Percentiles rank a stretch among this genome's conserved stretches.
These are phyloP conservation scores for Cossypha polioptera DNA, from an alignment of 2,797 vertebrate genomes.

Conservation along the genomic window DNA sequence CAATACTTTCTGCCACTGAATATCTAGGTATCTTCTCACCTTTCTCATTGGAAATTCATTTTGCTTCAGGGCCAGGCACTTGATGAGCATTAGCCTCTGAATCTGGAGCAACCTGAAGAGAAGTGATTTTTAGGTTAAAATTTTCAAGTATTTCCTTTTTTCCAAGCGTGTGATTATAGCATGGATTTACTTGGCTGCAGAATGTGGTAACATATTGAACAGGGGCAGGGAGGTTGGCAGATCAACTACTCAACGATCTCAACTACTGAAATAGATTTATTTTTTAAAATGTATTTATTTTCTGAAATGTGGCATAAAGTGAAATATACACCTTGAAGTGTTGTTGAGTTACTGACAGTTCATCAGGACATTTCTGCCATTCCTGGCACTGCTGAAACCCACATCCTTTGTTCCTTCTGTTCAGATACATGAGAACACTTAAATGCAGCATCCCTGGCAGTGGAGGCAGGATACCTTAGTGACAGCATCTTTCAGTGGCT, in stretches of 20 bases:
- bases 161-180: neutral
- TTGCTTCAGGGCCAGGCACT: neutral
- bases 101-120: neutral
- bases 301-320: neutral
- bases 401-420: neutral
- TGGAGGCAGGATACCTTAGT: neutral
- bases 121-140: neutral
- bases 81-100: neutral
- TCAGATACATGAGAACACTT: neutral
- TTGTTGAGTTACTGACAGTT: neutral
- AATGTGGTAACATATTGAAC: neutral
- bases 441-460: neutral
- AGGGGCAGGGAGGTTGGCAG: neutral
- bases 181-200: neutral
- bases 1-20: neutral
- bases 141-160: neutral
- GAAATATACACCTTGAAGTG: neutral
- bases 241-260: neutral
- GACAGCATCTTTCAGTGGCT: neutral
- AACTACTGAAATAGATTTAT: neutral
- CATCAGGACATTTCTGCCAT: neutral
- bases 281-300: neutral
- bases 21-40: neutral
- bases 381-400: neutral
- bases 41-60: neutral